Evolutionary conservation across 2,888 invertebrate genomes (phyloP), one percentile per base, ranked within the genome.

Genomic region (Lymantria dispar): DNA sequence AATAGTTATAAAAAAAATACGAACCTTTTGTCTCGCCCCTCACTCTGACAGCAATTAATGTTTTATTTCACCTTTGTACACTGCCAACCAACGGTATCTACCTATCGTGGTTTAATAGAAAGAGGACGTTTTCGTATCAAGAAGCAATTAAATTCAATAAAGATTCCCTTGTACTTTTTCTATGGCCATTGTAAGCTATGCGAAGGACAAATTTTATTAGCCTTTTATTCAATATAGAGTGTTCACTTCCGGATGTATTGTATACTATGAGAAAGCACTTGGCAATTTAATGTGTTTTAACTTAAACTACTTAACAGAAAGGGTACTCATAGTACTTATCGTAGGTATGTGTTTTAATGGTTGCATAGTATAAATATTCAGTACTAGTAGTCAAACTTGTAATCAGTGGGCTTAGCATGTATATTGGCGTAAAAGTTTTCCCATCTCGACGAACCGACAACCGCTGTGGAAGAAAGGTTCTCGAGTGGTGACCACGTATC

Each of bases 21-120:
- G 61, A 58, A 62, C 58, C 80, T 74, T 76, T 87, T 86, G 84
- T 87, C 80, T 85, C 80, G 68, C 74, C 75, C 80, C 74, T 71
- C 74, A 63, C 68, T 62, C 80, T 83, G 88, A 85, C 87, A 85
- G 81, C 87, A 88, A 89, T 88, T 88, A 89, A 88, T 88, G 86
- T 85, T 84, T 80, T 83, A 81, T 85, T 82, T 76, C 76, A 84
- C 82, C 83, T 81, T 79, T 78, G 76, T 79, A 76, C 78, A 74
- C 70, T 62, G 64, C 51, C 60, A 70, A 64, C 52, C 78, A 69
- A 62, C 59, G 68, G 68, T 68, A 74, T 69, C 56, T 64, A 60
- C 65, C 61, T 58, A 62, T 55, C 60, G 62, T 30, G 62, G 62
- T 59, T 64, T 63, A 64, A 62, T 64, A 56, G 65, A 59, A 61